Evolutionary conservation across 2,888 invertebrate species (phyloP), one percentile per base, ranked within the genome.

Genomic region (Poecilobothrus nobilitatus): DNA sequence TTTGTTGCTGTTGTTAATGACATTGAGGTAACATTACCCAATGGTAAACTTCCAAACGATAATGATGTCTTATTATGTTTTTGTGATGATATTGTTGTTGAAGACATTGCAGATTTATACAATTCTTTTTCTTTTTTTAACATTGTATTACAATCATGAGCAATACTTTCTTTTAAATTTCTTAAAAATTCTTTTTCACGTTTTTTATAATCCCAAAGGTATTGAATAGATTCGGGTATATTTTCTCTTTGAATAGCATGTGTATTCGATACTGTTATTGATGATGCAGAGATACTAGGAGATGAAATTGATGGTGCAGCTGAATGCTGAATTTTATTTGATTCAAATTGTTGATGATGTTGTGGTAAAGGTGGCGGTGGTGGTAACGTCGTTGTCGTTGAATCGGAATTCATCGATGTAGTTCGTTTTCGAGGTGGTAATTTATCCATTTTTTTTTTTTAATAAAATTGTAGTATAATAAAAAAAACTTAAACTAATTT

Each of bases 111-210:
- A 3, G 61, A 22, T 66, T 71, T 68, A 37, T 37, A 37, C 12
- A 53, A n/a, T 63, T 70, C 70, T 66, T 70, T 72, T 61, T 73
- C 70, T 67, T 68, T 68, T 71, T 67, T 70, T 8, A 73, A 68
- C 1, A 71, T 62, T 68, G 70, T 71, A 63, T 74, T 70, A 68
- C 73, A 75, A 70, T 77, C 76, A 67, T 70, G 68, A 7, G 72
- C 71, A 63, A 77, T 75, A 65, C 78, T 72, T 73, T 74, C 74
- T 66, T 80, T 77, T 65, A 79, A 74, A 22, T 72, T 69, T 71
- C 73, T 75, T 53, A 76, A 73, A 70, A 77, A 77, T 65, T 74
- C 76, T 41, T 75, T 74, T 69, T 77, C 74, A 3, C 76, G 76
- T 71, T 77, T 73, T 70, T 76, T 74, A 72, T 76, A 73, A 70